Percentiles rank a stretch among this genome's conserved stretches.
These are phyloP conservation scores for Allygus modestus DNA, from an alignment of 2,888 invertebrate species.

Conservation along the genomic window DNA sequence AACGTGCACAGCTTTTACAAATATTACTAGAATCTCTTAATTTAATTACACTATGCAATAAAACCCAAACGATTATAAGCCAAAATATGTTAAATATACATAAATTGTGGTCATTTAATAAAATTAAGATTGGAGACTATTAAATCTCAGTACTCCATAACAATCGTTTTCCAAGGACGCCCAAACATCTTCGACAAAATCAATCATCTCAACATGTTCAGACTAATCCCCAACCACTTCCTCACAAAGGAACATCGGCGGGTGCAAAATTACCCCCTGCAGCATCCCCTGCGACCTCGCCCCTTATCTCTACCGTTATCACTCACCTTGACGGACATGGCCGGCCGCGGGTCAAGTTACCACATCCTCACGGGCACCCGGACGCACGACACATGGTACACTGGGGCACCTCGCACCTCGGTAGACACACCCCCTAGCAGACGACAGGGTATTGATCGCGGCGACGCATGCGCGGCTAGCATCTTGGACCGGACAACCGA, in stretches of 20 bases:
- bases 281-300: not conserved
- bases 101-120: too few relatives aligned
- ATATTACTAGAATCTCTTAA: too few relatives aligned
- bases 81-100: too few relatives aligned
- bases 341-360: not conserved
- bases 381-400: conserved; percentile 20
- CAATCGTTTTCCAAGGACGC: too few relatives aligned
- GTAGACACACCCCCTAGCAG: conserved; percentile 31
- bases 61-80: too few relatives aligned
- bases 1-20: too few relatives aligned
- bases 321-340: conserved; percentile 41
- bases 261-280: not conserved
- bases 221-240: not conserved
- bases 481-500: not conserved
- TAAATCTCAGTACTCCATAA: too few relatives aligned
- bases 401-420: not conserved
- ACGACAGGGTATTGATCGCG: conserved; percentile 35
- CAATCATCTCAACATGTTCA: not conserved
- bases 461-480: not conserved
- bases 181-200: too few relatives aligned
- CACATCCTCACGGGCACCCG: conserved; percentile 13
- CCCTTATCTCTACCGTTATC: not conserved
- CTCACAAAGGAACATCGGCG: not conserved
- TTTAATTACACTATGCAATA: too few relatives aligned
- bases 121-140: too few relatives aligned